Conservation (phyloP, 2,888 invertebrate genomes). For the Marasmarcha lunaedactyla region DNA sequence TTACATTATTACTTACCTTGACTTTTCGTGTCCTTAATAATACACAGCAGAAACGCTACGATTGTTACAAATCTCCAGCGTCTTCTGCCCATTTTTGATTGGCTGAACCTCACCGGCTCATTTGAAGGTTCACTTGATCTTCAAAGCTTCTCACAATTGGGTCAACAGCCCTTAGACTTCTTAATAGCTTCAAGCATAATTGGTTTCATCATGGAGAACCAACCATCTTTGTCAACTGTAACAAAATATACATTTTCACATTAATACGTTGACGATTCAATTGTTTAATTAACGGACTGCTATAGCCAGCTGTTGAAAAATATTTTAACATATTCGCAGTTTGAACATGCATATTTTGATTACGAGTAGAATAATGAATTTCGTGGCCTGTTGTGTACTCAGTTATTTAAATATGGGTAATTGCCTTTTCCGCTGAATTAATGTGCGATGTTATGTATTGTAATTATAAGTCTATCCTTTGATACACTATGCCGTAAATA, state of each 20-base stretch:
- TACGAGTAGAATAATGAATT: not conserved
- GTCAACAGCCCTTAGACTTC: constrained; percentile 25
- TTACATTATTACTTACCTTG: constrained; percentile 62
- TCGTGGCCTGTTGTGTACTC: not conserved
- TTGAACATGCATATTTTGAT: not conserved
- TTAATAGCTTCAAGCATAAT: constrained; percentile 13
- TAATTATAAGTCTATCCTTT: too few relatives aligned
- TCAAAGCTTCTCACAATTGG: constrained; percentile 26
- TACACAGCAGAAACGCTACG: constrained; percentile 50
- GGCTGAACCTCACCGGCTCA: constrained; percentile 49
- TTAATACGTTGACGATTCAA: not conserved
- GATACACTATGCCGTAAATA: too few relatives aligned
- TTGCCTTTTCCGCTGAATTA: too few relatives aligned
- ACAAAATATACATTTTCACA: not conserved
- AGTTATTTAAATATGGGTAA: too few relatives aligned
- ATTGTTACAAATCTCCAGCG: constrained; percentile 58
- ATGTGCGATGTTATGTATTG: too few relatives aligned
- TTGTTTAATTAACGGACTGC: not conserved
- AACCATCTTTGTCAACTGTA: not conserved
- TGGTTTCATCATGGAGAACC: constrained; percentile 18
- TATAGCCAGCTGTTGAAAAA: not conserved
- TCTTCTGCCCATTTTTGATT: constrained; percentile 51
- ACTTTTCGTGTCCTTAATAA: constrained; percentile 51
- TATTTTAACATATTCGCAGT: not conserved
- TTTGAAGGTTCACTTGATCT: constrained; percentile 30